phyloP scores from a whole-genome alignment of 2,888 invertebrate genomes.

The Thymelicus acteon region DNA sequence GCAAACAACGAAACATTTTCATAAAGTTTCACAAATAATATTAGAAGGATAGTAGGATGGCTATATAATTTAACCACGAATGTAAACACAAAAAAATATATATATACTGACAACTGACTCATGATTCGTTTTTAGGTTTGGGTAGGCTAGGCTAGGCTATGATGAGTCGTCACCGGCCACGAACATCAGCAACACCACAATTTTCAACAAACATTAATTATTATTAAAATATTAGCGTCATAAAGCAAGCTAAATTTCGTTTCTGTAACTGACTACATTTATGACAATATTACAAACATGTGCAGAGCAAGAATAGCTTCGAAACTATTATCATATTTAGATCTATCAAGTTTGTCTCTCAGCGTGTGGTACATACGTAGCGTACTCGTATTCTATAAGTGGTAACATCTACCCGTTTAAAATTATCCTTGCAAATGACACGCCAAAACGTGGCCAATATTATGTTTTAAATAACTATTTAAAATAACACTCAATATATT shows the following conservation, averaged over 20 bases:
- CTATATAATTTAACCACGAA: no score
- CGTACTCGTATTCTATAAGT: constrained; percentile 8
- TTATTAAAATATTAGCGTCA: neutral
- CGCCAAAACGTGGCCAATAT: neutral
- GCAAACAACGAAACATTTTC: no score
- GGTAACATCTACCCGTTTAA: neutral
- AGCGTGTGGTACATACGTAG: constrained; percentile 25
- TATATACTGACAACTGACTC: no score
- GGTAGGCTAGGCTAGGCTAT: no score
- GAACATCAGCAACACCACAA: no score
- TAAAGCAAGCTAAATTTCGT: neutral
- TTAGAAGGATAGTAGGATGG: no score
- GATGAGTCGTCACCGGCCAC: no score
- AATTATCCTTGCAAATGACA: constrained; percentile 12
- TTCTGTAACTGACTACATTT: neutral
- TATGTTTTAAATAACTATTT: neutral
- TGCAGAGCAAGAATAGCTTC: constrained; percentile 17
- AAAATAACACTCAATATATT: no score
- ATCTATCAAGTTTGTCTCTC: constrained; percentile 19
- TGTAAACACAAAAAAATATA: no score
- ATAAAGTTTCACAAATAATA: no score
- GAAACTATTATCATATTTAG: constrained; percentile 22
- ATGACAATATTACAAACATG: constrained; percentile 20
- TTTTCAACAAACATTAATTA: no score
- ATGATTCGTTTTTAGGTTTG: no score